Percentiles rank a stretch among this genome's conserved stretches.
These are phyloP conservation scores for Halictus ligatus DNA, from an alignment of 2,888 invertebrate species.

Conservation along the genomic window DNA sequence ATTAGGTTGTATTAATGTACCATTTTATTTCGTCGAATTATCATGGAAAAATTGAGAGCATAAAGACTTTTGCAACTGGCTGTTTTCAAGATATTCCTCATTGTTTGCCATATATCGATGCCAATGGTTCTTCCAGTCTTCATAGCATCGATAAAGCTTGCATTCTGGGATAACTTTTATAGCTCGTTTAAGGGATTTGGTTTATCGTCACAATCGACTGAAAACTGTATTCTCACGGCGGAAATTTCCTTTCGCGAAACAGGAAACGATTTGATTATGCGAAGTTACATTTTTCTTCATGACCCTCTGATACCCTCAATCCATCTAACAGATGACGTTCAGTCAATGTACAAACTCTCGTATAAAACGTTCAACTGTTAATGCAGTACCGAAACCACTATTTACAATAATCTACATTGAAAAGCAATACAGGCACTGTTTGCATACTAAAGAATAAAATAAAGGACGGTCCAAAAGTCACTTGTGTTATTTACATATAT, in stretches of 20 bases:
- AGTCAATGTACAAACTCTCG: not conserved
- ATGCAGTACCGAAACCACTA: no score
- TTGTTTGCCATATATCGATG: not conserved
- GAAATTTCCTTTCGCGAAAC: not conserved
- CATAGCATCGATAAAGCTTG: not conserved
- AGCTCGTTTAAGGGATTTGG: not conserved
- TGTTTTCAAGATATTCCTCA: not conserved
- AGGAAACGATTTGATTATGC: not conserved
- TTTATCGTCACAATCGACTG: not conserved
- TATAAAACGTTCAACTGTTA: no score
- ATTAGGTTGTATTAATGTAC: not conserved
- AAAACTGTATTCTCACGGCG: not conserved
- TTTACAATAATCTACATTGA: no score
- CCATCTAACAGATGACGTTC: not conserved
- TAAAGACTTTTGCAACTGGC: not conserved
- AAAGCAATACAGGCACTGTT: no score
- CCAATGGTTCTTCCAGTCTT: not conserved
- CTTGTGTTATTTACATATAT: no score
- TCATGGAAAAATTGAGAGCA: not conserved
- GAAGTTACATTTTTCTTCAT: not conserved
- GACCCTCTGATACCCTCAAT: not conserved
- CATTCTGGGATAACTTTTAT: not conserved
- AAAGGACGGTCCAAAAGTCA: no score
- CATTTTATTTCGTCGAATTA: not conserved
- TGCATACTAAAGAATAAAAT: no score